Base-by-base conservation (phyloP, 2,797 vertebrate genomes). In the Perdix hodgsoniae region DNA sequence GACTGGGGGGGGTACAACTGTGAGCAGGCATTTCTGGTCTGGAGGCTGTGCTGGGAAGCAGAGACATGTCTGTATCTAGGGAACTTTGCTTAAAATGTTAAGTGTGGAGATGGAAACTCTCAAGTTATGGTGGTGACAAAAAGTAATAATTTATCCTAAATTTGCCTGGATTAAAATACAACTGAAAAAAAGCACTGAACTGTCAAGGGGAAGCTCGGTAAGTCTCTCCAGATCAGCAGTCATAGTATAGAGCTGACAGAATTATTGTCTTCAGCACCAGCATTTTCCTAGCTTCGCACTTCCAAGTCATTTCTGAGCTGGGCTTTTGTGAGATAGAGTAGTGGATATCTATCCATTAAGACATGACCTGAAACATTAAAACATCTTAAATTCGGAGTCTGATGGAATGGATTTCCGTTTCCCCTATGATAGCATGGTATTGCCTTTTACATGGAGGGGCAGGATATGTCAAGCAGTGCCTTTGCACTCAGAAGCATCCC, bases 211-310 rank as follows among this genome's bases (percentile, higher is more conserved):
- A 40, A 50, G 44, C 61, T 81, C 52, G 60, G 9, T 70, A 47
- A 24, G 23, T 78, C 47, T 82, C 82, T 76, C 24, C 56, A 75
- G 37, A 40, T 91, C 54, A 87, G 54, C 37, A 89, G 40, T 6
- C 6, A 42, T 47, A 6, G 1, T 18, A 24, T 50, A 23, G 37
- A 80, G 21, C 14, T 81, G 33, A 63, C 14, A 66, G 76, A 92
- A 84, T 76, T 88, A 66, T 21, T 81, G 27, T 70, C 15, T 64
- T 88, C 39, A 88, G 31, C 27, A 81, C 19, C 17, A 71, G 22
- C 11, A 8, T 86, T 96, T 94, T 91, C 13, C 17, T 60, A 71
- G 31, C 47, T 76, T 82, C 78, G 50, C 52, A 52, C 5, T 87
- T 90, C 7, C 19, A 60, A 79, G 27, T 47, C 35, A 67, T 82